phyloP scores from a whole-genome alignment of 37 sponge, comb jelly and placozoan genomes.

The Mnemiopsis leidyi region DNA sequence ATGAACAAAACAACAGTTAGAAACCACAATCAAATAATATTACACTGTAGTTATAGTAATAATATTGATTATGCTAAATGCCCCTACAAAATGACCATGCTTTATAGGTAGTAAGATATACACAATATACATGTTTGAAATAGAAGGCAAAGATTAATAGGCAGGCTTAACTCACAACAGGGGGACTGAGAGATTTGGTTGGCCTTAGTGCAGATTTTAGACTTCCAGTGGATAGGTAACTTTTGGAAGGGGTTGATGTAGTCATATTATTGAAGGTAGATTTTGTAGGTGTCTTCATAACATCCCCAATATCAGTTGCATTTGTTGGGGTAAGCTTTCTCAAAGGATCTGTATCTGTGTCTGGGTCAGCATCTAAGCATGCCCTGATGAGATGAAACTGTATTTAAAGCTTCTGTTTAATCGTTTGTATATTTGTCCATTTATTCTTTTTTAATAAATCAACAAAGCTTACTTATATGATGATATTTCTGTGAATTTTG shows the following conservation, averaged over 20 bases:
- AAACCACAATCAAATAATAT: too few species aligned
- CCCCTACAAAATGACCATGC: too few species aligned
- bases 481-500: too few species aligned
- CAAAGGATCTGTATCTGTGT: neutral
- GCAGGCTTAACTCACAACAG: neutral
- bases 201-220: conserved; percentile 44
- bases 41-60: too few species aligned
- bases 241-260: conserved; percentile 29
- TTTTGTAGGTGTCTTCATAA: conserved; percentile 58
- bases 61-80: too few species aligned
- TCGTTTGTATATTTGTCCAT: neutral
- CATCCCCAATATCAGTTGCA: neutral
- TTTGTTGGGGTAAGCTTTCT: conserved; percentile 59
- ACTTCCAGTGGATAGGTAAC: neutral
- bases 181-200: conserved; percentile 62
- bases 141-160: too few species aligned
- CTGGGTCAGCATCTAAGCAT: neutral
- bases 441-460: too few species aligned
- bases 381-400: neutral
- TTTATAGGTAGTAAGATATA: too few species aligned
- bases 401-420: neutral
- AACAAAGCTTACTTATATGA: too few species aligned
- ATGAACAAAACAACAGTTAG: too few species aligned
- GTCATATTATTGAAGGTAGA: neutral
- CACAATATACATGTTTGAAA: too few species aligned